phyloP scores from a whole-genome alignment of 1,140 invertebrate species.

The Drosophila obscura region DNA sequence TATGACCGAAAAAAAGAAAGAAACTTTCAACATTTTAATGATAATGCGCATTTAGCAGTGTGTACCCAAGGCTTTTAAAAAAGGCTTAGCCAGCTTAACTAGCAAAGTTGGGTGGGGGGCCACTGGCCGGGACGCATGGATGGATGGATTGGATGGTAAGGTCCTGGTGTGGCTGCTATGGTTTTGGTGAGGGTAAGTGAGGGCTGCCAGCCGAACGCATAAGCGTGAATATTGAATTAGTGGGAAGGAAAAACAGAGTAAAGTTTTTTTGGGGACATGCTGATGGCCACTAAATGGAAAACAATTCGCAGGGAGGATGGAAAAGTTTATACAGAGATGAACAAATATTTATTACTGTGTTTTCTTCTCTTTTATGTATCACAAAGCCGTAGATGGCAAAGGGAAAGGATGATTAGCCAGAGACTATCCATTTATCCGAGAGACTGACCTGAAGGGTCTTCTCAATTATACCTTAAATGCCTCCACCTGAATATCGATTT shows the following conservation, averaged over 20 bases:
- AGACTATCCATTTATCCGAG: conserved; percentile 6
- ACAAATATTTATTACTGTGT: too few species aligned
- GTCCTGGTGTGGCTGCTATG: neutral
- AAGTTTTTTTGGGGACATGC: conserved; percentile 38
- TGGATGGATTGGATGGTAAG: conserved; percentile 1
- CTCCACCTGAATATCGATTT: conserved; percentile 17
- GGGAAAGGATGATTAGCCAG: too few species aligned
- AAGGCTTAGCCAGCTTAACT: conserved; percentile 82
- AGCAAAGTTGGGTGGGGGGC: conserved; percentile 62
- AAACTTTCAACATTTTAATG: conserved; percentile 81
- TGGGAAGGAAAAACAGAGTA: conserved; percentile 9
- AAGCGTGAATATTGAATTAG: conserved; percentile 79
- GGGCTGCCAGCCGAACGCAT: conserved; percentile 46
- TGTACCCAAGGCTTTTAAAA: conserved; percentile 81
- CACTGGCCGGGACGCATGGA: conserved; percentile 2
- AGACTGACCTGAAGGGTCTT: too few species aligned
- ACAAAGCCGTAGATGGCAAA: too few species aligned
- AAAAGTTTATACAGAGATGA: too few species aligned
- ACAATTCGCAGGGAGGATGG: conserved; percentile 22
- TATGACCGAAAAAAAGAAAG: conserved; percentile 63
- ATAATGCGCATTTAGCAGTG: conserved; percentile 82
- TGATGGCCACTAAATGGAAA: conserved; percentile 28
- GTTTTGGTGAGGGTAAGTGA: neutral
- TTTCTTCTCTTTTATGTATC: too few species aligned
- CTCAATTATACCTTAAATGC: too few species aligned